Conservation (phyloP, 2,113 vertebrate genomes). For the Lynx canadensis region DNA sequence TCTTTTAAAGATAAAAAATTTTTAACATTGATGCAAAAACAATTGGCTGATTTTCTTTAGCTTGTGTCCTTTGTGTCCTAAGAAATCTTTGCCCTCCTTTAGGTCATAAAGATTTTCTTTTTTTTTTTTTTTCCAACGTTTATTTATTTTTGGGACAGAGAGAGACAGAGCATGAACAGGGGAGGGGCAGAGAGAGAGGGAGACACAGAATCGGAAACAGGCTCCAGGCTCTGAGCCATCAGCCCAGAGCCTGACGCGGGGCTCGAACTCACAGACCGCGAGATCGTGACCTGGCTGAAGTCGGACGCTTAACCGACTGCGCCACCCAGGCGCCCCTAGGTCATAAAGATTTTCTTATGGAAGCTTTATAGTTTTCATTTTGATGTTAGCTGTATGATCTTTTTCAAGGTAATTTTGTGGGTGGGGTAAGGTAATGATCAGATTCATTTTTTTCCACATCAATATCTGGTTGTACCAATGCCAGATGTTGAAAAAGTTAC, state of each 20-base stretch:
- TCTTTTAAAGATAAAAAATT: constrained; percentile 5
- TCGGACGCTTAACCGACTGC: too few relatives aligned
- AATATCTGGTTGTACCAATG: neutral
- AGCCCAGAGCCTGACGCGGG: too few relatives aligned
- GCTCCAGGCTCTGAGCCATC: too few relatives aligned
- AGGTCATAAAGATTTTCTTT: neutral
- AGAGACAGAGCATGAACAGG: too few relatives aligned
- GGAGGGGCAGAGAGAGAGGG: too few relatives aligned
- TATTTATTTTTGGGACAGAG: too few relatives aligned
- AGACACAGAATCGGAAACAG: too few relatives aligned
- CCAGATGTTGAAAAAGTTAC: neutral
- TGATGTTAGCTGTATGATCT: neutral
- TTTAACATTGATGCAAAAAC: neutral
- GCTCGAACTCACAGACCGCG: too few relatives aligned
- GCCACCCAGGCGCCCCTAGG: too few relatives aligned
- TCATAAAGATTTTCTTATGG: neutral
- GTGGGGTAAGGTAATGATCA: neutral
- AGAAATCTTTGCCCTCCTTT: neutral
- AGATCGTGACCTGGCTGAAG: too few relatives aligned
- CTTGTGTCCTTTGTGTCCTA: neutral
- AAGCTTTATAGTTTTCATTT: neutral
- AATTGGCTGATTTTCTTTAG: neutral
- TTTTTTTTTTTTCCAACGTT: too few relatives aligned
- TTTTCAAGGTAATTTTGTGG: neutral
- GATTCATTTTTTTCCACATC: neutral